Base-by-base conservation (phyloP, 2,113 vertebrate species). In the Siniperca knerii region DNA sequence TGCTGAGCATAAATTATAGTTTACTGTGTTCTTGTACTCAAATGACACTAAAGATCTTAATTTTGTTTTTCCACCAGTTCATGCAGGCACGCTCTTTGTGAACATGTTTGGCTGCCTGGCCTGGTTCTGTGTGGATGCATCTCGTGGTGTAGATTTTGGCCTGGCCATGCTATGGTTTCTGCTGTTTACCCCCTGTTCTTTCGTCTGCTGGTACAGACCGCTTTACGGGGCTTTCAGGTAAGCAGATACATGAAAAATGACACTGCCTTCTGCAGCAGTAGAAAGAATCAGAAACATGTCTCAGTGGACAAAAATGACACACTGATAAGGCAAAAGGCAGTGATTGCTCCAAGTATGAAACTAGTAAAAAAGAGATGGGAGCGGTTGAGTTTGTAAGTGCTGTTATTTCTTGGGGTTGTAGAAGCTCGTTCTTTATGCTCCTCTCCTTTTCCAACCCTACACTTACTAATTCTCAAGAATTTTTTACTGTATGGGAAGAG, bases 201-300 rank as follows among this genome's bases (percentile, higher is more conserved):
- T 99, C 84, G 96, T 99, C 95, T 99, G 98, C 97, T 99, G 98
- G 98, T 99, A 99, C 96, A 99, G 98, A 98, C 98, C 98, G 65
- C 97, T 99, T 74, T 99, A 99, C 42, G 98, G 98, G 94, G 98
- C 98, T 52, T 99, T 99, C 96, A 99, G 98, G 98, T 99, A 96
- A 82, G 57, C 12, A 46, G 33, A 46, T 10, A 71, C 6, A 61
- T 55, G 16, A 4, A 65, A 68, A 52, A 4, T 13, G 6, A 18
- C 35, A 54, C 16, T 0, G 8, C 2, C 4, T 54, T 67, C 46
- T 23, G 46, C 40, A 61, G 33, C 37, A 35, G 12, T 46, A 23
- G 6, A 69, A n/a, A 65, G n/a, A 55, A 40, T 5, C 57, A 62
- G n/a, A 60, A 20, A 50, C 33, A 21, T 1, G 13, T 52, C 20